Percentiles rank a stretch among this genome's conserved stretches.
These are phyloP conservation scores for Cheilosia variabilis DNA, from an alignment of 2,888 invertebrate genomes.

Conservation along the genomic window DNA sequence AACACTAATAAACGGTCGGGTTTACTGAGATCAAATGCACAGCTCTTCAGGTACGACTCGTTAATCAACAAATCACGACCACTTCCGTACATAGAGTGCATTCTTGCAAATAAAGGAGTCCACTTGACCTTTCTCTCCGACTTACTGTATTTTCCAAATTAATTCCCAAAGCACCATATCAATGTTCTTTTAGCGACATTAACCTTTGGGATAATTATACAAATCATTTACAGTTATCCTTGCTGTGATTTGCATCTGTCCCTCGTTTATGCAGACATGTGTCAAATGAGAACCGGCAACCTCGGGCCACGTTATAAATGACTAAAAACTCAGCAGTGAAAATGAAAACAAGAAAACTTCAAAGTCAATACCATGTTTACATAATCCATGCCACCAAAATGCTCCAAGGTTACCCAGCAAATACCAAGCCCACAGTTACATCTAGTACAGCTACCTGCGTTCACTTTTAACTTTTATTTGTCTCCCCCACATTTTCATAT, in stretches of 20 bases:
- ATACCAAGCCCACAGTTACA: constrained; percentile 4
- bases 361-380: constrained; percentile 52
- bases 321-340: background rate
- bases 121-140: background rate
- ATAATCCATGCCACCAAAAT: constrained; percentile 37
- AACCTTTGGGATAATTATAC: background rate
- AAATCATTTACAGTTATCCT: background rate
- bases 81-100: background rate
- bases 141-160: background rate
- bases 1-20: no score
- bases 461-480: constrained; percentile 2
- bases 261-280: background rate
- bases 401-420: constrained; percentile 56
- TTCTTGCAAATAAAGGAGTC: background rate
- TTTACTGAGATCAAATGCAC: no score
- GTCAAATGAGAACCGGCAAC: background rate
- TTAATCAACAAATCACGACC: background rate
- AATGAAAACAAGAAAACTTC: constrained; percentile 42
- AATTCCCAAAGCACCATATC: background rate
- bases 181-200: background rate
- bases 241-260: background rate
- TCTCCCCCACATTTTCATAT: background rate
- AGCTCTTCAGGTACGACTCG: no score
- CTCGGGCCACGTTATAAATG: constrained; percentile 13
- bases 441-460: background rate